These are phyloP conservation scores for Dendrocopos noguchii DNA, from an alignment of 2,113 vertebrate species.

Conservation along the genomic window DNA sequence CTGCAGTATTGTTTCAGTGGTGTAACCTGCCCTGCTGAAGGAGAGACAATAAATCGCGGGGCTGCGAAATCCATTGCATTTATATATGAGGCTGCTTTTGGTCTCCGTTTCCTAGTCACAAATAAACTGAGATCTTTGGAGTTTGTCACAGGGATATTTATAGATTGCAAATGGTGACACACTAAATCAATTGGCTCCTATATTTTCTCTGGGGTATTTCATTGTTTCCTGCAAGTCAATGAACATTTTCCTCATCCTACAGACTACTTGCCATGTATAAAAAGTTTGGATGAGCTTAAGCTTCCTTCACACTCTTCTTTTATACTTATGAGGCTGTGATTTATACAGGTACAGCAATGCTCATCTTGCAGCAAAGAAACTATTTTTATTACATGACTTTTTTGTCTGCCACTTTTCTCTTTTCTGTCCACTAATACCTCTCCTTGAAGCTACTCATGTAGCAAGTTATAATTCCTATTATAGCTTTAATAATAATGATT, in stretches of 20 bases:
- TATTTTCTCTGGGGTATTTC: conserved; percentile 22
- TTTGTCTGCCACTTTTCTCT: neutral
- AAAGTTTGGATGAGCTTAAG: neutral
- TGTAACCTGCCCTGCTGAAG: conserved; percentile 4
- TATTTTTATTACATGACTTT: neutral
- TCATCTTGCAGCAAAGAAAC: neutral
- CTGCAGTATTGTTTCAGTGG: conserved; percentile 43
- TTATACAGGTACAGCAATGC: neutral
- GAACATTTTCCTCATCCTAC: neutral
- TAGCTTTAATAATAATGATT: neutral
- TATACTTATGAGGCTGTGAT: neutral
- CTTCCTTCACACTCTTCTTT: neutral
- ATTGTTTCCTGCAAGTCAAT: conserved; percentile 3
- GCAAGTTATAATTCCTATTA: neutral
- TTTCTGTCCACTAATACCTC: neutral
- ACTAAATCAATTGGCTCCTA: conserved; percentile 25
- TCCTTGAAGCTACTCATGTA: neutral
- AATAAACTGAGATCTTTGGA: conserved; percentile 28
- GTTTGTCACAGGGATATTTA: conserved; percentile 32
- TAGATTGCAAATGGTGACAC: conserved; percentile 42
- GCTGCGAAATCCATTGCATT: conserved; percentile 46
- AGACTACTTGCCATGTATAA: neutral
- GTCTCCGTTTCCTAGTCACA: conserved; percentile 41
- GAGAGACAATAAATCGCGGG: conserved; percentile 41
- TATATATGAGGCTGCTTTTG: conserved; percentile 36